Conservation (phyloP, 2,113 vertebrate genomes). For the Dromas ardeola region DNA sequence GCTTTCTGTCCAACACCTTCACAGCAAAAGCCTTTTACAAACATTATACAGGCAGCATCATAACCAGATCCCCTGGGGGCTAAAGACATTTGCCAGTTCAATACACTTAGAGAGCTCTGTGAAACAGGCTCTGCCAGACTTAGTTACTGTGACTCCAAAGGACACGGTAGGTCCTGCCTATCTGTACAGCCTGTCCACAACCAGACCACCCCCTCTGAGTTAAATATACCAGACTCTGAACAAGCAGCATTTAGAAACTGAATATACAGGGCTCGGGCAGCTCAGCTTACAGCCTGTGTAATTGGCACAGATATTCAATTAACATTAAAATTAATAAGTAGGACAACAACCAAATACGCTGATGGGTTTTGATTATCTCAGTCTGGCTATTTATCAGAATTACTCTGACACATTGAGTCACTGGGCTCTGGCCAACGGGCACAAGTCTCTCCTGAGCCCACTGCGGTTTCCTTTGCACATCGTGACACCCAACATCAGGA, state of each 20-base stretch:
- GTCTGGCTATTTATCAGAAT: slow-evolving; percentile 10
- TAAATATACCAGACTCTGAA: not conserved
- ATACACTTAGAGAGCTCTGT: not conserved
- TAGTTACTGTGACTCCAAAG: not conserved
- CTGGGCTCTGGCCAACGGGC: not conserved
- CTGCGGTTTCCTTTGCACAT: fast-evolving
- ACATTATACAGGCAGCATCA: not conserved
- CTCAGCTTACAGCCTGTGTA: not conserved
- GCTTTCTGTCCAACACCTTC: not conserved
- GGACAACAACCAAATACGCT: slow-evolving; percentile 37
- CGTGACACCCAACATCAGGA: not conserved
- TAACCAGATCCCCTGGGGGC: not conserved
- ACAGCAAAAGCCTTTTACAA: not conserved
- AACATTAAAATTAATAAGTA: slow-evolving; percentile 44
- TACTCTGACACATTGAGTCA: not conserved
- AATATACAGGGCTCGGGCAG: not conserved
- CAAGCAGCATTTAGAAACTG: not conserved
- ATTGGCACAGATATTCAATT: not conserved
- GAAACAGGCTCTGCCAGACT: slow-evolving; percentile 3
- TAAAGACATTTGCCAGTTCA: slow-evolving; percentile 28
- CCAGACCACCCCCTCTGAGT: not conserved
- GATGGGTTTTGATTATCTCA: not conserved
- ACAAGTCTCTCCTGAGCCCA: not conserved
- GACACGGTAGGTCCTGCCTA: not conserved
- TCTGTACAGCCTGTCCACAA: not conserved